Conservation (phyloP, 2,113 vertebrate species). For the Paramisgurnus dabryanus region DNA sequence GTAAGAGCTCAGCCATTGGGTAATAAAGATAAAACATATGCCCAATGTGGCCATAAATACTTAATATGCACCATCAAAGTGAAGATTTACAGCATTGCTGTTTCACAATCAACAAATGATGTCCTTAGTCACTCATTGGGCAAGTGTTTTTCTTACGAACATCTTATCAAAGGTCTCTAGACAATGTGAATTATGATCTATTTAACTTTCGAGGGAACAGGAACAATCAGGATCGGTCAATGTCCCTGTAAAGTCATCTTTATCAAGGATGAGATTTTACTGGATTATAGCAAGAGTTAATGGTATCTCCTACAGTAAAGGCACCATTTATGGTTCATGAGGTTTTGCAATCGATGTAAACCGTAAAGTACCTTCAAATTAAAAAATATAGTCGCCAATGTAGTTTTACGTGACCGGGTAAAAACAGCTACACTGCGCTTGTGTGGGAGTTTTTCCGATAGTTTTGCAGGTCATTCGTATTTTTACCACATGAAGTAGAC, state of each 20-base stretch:
- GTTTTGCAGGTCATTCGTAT: neutral
- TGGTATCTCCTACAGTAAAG: neutral
- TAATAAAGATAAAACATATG: too few relatives aligned
- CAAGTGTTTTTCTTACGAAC: neutral
- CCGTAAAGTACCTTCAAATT: neutral
- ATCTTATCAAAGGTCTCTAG: neutral
- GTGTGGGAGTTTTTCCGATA: conserved; percentile 1
- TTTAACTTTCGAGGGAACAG: conserved; percentile 6
- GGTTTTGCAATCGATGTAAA: neutral
- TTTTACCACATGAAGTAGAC: neutral
- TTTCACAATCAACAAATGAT: conserved; percentile 1
- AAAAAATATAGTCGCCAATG: neutral
- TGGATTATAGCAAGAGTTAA: neutral
- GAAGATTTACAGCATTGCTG: neutral
- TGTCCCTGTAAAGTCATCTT: neutral
- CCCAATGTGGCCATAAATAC: neutral
- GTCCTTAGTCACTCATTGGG: neutral
- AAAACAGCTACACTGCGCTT: neutral
- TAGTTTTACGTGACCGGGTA: neutral
- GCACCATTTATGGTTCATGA: conserved; percentile 2
- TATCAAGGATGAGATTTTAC: neutral
- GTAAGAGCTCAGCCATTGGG: too few relatives aligned
- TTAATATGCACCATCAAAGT: conserved; percentile 1
- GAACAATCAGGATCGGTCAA: neutral
- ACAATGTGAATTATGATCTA: neutral